Conservation (phyloP, 2,797 vertebrate species). For the Lepus townsendii region DNA sequence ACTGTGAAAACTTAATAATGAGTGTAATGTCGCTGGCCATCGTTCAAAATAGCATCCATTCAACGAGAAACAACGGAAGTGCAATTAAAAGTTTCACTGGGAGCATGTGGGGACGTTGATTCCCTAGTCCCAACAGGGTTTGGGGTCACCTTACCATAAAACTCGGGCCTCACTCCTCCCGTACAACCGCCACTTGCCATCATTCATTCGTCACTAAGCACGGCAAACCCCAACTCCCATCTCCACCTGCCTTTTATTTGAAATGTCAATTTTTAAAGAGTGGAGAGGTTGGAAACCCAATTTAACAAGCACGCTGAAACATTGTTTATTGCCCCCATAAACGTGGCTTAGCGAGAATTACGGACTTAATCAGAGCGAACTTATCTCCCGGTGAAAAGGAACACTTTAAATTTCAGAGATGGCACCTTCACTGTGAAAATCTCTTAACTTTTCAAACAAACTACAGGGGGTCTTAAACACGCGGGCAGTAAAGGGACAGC, state of each 20-base stretch:
- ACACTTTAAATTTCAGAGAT: conserved; percentile 91
- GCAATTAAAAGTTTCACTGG: conserved; percentile 70
- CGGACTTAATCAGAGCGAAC: conserved; percentile 91
- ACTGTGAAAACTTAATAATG: conserved; percentile 51
- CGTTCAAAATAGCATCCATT: conserved; percentile 54
- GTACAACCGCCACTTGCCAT: conserved; percentile 82
- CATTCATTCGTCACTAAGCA: conserved; percentile 87
- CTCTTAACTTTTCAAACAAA: conserved; percentile 91
- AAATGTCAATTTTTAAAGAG: conserved; percentile 90
- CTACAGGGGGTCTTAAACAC: conserved; percentile 90
- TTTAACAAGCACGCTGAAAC: conserved; percentile 91
- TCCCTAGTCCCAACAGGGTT: conserved; percentile 70
- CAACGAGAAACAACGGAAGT: conserved; percentile 43
- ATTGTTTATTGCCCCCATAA: conserved; percentile 92
- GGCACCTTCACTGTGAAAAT: conserved; percentile 90
- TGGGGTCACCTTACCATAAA: conserved; percentile 72
- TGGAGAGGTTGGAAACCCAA: conserved; percentile 89
- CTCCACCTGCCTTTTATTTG: conserved; percentile 91
- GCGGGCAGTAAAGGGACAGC: conserved; percentile 88
- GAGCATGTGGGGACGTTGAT: conserved; percentile 50
- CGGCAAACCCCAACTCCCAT: conserved; percentile 83
- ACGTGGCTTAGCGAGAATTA: conserved; percentile 92
- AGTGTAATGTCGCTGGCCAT: not conserved
- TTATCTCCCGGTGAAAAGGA: conserved; percentile 90
- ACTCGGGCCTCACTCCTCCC: conserved; percentile 77